Evolutionary conservation across 2,797 vertebrate genomes (phyloP).

Genomic region (Sebastolobus altivelis): DNA sequence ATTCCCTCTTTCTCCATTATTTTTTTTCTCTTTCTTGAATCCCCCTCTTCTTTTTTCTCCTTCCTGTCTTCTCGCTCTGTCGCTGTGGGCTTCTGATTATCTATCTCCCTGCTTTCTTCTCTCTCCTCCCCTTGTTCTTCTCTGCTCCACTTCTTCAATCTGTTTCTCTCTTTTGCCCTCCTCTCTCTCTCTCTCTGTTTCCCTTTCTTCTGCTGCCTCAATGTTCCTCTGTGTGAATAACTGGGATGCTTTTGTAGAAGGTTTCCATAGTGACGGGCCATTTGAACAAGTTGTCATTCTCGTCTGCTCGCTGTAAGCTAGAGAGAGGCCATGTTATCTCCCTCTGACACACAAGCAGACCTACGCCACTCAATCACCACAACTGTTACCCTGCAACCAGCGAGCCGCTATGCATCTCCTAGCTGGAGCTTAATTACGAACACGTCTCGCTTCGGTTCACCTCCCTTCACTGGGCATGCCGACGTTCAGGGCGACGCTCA

Average conservation of each 20-base stretch:
- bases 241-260: slow-evolving; percentile 81
- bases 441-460: slow-evolving; percentile 11
- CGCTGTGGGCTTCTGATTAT: slow-evolving; percentile 51
- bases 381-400: slow-evolving; percentile 37
- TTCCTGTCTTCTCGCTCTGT: slow-evolving; percentile 34
- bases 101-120: slow-evolving; percentile 46
- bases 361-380: slow-evolving; percentile 53
- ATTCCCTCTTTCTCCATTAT: slow-evolving; percentile 57
- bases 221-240: slow-evolving; percentile 77
- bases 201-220: slow-evolving; percentile 53
- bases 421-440: slow-evolving; percentile 42
- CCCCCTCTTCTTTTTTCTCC: background rate
- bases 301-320: slow-evolving; percentile 65
- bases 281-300: slow-evolving; percentile 82
- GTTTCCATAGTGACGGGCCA: slow-evolving; percentile 83
- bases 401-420: slow-evolving; percentile 14
- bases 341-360: slow-evolving; percentile 59
- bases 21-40: slow-evolving; percentile 6
- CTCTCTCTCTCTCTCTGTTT: slow-evolving; percentile 7
- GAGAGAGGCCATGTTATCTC: slow-evolving; percentile 71
- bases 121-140: slow-evolving; percentile 20
- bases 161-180: slow-evolving; percentile 36
- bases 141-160: slow-evolving; percentile 58
- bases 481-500: background rate
- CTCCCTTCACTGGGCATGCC: slow-evolving; percentile 6